These are phyloP conservation scores for Clarias pachynema DNA, from an alignment of 2,797 vertebrate genomes.

Conservation along the genomic window DNA sequence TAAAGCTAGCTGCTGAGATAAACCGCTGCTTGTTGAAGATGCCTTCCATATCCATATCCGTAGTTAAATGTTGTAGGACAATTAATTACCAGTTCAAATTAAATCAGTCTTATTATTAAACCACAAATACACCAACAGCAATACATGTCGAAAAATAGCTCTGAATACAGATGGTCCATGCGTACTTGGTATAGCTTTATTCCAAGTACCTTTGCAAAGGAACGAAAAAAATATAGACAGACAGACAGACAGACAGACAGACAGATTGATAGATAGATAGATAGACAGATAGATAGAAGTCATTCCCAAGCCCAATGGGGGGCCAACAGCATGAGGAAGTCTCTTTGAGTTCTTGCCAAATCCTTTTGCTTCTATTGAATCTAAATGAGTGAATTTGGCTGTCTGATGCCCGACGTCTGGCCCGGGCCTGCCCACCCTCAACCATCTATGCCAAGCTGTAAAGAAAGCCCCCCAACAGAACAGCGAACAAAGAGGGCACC, in stretches of 20 bases:
- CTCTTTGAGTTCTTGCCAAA: constrained; percentile 37
- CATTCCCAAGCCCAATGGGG: constrained; percentile 6
- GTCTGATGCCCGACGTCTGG: constrained; percentile 75
- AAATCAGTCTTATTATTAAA: not conserved
- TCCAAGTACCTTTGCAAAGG: not conserved
- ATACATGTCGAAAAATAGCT: not conserved
- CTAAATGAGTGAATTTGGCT: constrained; percentile 83
- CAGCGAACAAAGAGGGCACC: constrained; percentile 66
- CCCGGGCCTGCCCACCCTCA: constrained; percentile 47
- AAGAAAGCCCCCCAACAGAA: constrained; percentile 59
- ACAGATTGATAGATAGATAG: no score
- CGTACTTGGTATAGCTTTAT: not conserved
- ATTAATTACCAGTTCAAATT: not conserved
- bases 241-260: no score
- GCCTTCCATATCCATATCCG: not conserved
- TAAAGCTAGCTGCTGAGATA: not conserved
- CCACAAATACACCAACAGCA: not conserved
- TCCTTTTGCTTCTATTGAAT: constrained; percentile 67
- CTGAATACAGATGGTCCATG: not conserved
- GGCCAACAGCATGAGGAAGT: constrained; percentile 24
- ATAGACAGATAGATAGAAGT: no score
- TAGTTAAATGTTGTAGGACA: no score
- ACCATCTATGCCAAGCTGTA: constrained; percentile 39
- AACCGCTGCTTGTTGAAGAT: not conserved
- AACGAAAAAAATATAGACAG: no score